phyloP scores from a whole-genome alignment of 2,113 vertebrate genomes.

The Bothrops jararaca region DNA sequence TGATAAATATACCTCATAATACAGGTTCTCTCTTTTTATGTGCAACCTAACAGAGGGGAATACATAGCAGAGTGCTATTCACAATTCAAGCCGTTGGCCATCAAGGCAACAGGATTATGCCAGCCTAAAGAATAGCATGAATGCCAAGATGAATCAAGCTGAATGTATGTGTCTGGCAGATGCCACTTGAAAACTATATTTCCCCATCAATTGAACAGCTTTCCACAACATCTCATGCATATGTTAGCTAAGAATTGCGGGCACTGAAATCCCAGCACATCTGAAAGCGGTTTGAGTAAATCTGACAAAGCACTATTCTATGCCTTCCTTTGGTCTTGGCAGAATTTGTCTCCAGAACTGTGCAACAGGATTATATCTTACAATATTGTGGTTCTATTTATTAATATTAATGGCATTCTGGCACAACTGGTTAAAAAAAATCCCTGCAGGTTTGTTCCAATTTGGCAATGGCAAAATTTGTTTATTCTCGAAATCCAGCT shows the following conservation, averaged over 20 bases:
- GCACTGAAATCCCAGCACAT: not conserved
- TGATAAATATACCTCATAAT: not conserved
- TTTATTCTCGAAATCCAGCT: not conserved
- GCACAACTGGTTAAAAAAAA: not conserved
- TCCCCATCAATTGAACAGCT: not conserved
- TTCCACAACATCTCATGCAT: not conserved
- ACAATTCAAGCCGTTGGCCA: not conserved
- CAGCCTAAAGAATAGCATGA: not conserved
- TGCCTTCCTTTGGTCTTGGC: not conserved
- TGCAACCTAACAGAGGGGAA: not conserved
- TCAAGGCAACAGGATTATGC: not conserved
- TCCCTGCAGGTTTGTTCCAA: not conserved
- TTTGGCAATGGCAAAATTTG: not conserved
- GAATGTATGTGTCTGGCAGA: not conserved
- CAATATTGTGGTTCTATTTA: not conserved
- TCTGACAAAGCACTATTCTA: slow-evolving; percentile 1
- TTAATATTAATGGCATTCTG: not conserved
- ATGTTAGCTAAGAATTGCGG: not conserved
- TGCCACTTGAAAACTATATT: not conserved
- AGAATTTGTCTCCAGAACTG: not conserved
- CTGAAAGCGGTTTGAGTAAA: not conserved
- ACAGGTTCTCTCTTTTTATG: not conserved
- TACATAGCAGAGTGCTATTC: not conserved
- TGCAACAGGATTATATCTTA: not conserved
- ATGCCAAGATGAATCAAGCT: not conserved